These are phyloP conservation scores for Sitta carolinensis DNA, from an alignment of 2,797 vertebrate genomes.

Conservation along the genomic window DNA sequence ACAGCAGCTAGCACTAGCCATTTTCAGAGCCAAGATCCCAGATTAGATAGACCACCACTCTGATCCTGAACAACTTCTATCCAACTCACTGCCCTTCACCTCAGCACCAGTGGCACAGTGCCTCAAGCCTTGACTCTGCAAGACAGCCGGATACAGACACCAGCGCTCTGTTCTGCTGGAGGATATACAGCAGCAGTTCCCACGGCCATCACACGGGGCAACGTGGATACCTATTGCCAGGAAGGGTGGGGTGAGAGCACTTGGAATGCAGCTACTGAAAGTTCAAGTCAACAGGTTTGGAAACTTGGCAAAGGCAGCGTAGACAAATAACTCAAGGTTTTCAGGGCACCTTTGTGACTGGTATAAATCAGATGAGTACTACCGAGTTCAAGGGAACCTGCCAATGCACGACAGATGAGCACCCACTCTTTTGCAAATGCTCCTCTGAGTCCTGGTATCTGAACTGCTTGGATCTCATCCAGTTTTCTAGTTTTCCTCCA, in stretches of 20 bases:
- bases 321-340: conserved; percentile 17
- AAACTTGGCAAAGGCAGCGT: neutral
- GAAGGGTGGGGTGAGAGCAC: conserved; percentile 1
- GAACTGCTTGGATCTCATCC: neutral
- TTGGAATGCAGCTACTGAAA: conserved; percentile 15
- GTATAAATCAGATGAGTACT: conserved; percentile 1
- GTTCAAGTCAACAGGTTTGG: conserved; percentile 51
- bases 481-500: conserved; percentile 1
- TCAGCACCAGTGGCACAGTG: neutral
- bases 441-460: neutral
- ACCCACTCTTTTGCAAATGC: neutral
- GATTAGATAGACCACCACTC: neutral
- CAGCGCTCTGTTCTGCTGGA: neutral
- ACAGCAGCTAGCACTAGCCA: neutral
- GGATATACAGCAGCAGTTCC: neutral
- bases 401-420: neutral
- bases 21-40: neutral
- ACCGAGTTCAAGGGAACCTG: neutral
- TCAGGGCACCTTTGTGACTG: neutral
- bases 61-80: neutral
- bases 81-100: neutral
- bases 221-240: neutral
- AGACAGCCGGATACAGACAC: neutral
- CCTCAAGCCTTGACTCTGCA: neutral
- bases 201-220: neutral